Evolutionary conservation across 2,113 vertebrate species (phyloP).

Genomic region (Panurus biarmicus): DNA sequence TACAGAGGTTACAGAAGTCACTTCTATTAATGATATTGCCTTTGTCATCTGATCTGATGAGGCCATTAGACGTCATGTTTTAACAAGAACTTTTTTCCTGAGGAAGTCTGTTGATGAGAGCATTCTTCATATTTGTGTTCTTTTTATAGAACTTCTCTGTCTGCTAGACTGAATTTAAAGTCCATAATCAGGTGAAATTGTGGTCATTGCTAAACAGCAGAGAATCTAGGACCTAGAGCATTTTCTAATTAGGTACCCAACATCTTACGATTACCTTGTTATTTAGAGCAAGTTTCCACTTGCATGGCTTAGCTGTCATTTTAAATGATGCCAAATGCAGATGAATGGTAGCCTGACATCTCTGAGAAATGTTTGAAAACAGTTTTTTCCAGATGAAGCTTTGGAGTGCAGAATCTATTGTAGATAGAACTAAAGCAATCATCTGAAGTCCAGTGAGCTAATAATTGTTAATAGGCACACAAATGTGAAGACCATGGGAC

Average conservation of each 20-base stretch:
- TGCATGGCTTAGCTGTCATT: neutral
- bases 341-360: neutral
- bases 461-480: slow-evolving; percentile 17
- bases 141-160: neutral
- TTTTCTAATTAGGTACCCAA: neutral
- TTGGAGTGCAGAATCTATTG: neutral
- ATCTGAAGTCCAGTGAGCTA: neutral
- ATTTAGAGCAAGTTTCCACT: neutral
- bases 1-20: neutral
- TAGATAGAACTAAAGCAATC: neutral
- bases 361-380: neutral
- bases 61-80: neutral
- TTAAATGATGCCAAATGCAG: slow-evolving; percentile 5
- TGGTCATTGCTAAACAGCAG: neutral
- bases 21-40: neutral
- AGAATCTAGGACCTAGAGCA: neutral
- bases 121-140: neutral
- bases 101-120: neutral
- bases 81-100: neutral
- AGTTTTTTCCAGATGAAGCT: neutral
- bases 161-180: neutral
- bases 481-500: neutral
- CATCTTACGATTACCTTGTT: neutral
- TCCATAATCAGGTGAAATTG: neutral
- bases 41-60: neutral